Percentiles rank a stretch among this genome's conserved stretches.
Evolutionary conservation across 2,888 invertebrate genomes (phyloP).

Genomic region (Cosmia trapezina): DNA sequence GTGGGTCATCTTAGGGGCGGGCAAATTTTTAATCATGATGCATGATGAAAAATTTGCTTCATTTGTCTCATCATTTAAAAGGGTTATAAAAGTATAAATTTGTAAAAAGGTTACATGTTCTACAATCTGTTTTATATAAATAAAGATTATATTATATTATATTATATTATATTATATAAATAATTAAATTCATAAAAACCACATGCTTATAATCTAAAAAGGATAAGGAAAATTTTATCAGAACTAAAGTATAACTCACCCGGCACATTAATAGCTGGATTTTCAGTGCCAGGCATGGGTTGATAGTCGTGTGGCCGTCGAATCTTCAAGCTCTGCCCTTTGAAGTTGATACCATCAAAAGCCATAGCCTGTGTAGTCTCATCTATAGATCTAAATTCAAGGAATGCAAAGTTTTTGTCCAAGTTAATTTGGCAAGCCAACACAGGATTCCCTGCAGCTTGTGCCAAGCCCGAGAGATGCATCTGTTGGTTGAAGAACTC

Average conservation of each 20-base stretch:
- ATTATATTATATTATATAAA: too few species aligned
- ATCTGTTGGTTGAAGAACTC: slow-evolving; percentile 99
- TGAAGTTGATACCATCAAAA: slow-evolving; percentile 99
- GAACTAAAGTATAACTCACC: slow-evolving; percentile 83
- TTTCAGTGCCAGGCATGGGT: slow-evolving; percentile 98
- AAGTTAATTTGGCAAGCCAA: slow-evolving; percentile 99
- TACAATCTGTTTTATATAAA: too few species aligned
- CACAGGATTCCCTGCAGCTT: slow-evolving; percentile 99
- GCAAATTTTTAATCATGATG: too few species aligned
- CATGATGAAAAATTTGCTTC: too few species aligned
- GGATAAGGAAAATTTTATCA: neutral
- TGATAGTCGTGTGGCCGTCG: slow-evolving; percentile 99
- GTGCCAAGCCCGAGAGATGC: slow-evolving; percentile 98
- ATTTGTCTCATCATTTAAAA: neutral
- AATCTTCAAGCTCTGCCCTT: slow-evolving; percentile 99
- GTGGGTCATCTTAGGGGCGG: too few species aligned
- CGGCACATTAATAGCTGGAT: slow-evolving; percentile 96
- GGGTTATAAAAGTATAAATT: too few species aligned
- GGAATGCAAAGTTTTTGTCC: slow-evolving; percentile 99
- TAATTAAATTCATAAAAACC: neutral
- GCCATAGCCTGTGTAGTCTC: slow-evolving; percentile 99
- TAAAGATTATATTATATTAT: too few species aligned
- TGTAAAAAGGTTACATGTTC: too few species aligned
- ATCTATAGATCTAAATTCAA: slow-evolving; percentile 99
- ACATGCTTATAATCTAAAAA: neutral